Percentiles rank a stretch among this genome's conserved stretches.
Evolutionary conservation across 92 coral and sea anemone genomes (phyloP).

Genomic region (Bergia sp.): DNA sequence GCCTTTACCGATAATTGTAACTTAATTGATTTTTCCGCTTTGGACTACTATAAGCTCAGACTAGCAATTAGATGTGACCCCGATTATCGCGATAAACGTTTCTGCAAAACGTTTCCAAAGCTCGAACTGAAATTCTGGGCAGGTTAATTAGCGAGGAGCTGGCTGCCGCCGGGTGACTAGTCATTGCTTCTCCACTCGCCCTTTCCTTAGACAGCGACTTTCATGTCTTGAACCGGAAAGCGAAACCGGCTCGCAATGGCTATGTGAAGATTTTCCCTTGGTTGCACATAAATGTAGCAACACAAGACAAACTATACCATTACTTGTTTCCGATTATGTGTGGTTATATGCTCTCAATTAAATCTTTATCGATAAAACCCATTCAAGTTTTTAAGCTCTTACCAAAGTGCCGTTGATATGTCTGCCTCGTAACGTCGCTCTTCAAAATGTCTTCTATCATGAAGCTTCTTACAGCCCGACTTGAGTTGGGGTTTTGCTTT

Average conservation of each 20-base stretch:
- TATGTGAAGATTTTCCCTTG: neutral
- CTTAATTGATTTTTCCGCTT: conserved; percentile 3
- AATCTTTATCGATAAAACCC: neutral
- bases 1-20: neutral
- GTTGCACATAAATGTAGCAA: neutral
- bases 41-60: neutral
- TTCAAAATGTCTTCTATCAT: conserved; percentile 78
- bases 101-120: neutral
- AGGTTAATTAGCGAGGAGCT: neutral
- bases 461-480: conserved; percentile 53
- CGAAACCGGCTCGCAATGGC: neutral
- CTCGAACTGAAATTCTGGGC: neutral
- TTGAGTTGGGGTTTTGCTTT: conserved; percentile 3
- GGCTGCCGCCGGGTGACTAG: neutral
- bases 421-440: conserved; percentile 31
- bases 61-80: conserved; percentile 9
- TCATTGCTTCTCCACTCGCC: neutral
- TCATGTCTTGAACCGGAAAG: neutral
- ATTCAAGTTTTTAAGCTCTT: neutral
- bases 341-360: neutral
- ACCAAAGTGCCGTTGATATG: neutral
- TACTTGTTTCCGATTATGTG: neutral
- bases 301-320: neutral
- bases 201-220: neutral
- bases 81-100: neutral